Percentiles rank a stretch among this genome's conserved stretches.
These are phyloP conservation scores for Falco cherrug DNA, from an alignment of 2,797 vertebrate species.

Conservation along the genomic window DNA sequence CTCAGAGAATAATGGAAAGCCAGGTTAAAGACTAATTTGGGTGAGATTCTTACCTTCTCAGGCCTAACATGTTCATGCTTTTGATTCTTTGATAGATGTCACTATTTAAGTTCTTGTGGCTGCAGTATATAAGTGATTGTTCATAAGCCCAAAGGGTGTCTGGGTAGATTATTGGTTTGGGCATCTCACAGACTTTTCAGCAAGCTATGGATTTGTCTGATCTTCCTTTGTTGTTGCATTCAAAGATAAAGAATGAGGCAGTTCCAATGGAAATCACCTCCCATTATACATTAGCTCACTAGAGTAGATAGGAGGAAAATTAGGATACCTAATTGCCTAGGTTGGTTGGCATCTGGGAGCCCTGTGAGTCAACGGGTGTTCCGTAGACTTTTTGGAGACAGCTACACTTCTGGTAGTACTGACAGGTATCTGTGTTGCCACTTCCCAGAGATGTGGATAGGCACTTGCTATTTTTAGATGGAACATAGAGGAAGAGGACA, in stretches of 20 bases:
- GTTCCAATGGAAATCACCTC: neutral
- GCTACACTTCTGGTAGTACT: neutral
- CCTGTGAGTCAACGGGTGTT: neutral
- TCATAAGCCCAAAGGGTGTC: neutral
- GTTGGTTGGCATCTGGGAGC: neutral
- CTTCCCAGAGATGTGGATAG: neutral
- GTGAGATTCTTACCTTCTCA: neutral
- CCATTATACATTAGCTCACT: neutral
- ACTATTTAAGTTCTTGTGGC: neutral
- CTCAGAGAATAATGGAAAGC: neutral
- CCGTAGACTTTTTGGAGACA: neutral
- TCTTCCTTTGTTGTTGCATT: neutral
- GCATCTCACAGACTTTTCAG: neutral
- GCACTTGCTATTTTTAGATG: conserved; percentile 4
- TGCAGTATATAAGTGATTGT: neutral
- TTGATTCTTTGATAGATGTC: neutral
- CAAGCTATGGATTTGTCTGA: neutral
- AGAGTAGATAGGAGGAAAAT: neutral
- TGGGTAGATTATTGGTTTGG: neutral
- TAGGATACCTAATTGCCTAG: neutral
- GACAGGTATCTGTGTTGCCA: conserved; percentile 2
- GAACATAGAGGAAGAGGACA: neutral
- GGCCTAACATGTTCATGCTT: neutral
- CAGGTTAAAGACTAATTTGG: neutral
- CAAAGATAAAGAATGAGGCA: neutral